Percentiles rank a stretch among this genome's conserved stretches.
Conservation (phyloP, 2,888 invertebrate species). For the Drosophila hamatofila region DNA sequence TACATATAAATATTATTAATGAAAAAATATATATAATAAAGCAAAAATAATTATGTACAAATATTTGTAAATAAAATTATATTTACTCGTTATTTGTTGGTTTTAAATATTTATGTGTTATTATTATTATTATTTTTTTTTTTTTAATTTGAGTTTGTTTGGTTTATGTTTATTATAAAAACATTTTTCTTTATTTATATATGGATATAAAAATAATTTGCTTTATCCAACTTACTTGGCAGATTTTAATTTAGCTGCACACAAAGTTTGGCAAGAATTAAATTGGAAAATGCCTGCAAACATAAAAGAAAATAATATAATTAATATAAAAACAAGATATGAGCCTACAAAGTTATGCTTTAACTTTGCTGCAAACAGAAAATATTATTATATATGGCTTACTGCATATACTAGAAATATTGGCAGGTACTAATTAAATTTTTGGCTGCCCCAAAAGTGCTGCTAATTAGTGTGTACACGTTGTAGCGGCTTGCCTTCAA, state of each 20-base stretch:
- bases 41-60: too few relatives aligned
- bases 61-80: too few relatives aligned
- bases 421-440: slow-evolving; percentile 43
- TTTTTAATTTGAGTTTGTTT: too few relatives aligned
- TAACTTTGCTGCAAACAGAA: neutral
- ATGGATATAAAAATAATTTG: neutral
- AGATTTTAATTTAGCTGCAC: neutral
- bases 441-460: slow-evolving; percentile 26
- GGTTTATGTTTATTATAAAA: too few relatives aligned
- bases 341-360: neutral
- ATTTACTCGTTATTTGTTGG: too few relatives aligned
- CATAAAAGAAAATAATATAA: neutral
- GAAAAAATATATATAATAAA: too few relatives aligned
- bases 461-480: slow-evolving; percentile 38
- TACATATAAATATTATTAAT: too few relatives aligned
- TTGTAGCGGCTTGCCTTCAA: slow-evolving; percentile 2
- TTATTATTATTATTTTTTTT: too few relatives aligned
- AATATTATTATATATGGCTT: slow-evolving; percentile 7
- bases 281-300: neutral
- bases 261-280: neutral
- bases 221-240: neutral
- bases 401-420: neutral
- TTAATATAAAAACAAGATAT: neutral
- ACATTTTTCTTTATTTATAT: too few relatives aligned
- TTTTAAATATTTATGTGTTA: too few relatives aligned